Evolutionary conservation across 2,888 invertebrate species (phyloP), one percentile per base, ranked within the genome.

Genomic region (Anoplius nigerrimus): DNA sequence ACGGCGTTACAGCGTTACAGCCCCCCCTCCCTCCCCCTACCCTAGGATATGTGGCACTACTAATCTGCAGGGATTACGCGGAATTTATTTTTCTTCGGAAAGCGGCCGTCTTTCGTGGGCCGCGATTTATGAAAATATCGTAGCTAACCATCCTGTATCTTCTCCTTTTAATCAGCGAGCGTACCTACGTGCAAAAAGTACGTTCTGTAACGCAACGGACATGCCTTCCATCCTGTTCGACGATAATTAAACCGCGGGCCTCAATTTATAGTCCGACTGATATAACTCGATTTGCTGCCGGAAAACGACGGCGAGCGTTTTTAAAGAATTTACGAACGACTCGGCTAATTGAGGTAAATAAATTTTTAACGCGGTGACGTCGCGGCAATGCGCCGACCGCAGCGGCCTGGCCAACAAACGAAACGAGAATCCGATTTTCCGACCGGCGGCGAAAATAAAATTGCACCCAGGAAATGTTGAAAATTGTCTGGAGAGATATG

Each of bases 1-100:
- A 48, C 48, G 34, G 60, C 45, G 43, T 53, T 52, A 59, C 59
- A 72, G 71, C 69, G n/a, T n/a, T n/a, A 63, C 68, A 60, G 66
- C 54, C n/a, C 57, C 46, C 34, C 43, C 58, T 43, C 68, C 45
- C 71, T 15, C 56, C 34, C 60, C 64, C 66, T 58, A 71, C 69
- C 74, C 69, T 71, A 66, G 73, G 73, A 71, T 73, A 66, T 65
- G 67, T 66, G 78, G 80, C 34, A 34, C 34, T 34, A 34, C 80
- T 84, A 82, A 83, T 83, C 82, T 78, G 69, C 73, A 77, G 79
- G 80, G 77, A 83, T 84, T 83, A 82, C 79, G 74, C 70, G 76
- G 54, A 80, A 77, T 80, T 78, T 77, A 76, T 74, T 76, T 76
- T 69, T 70, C 67, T 61, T 57, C 58, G 16, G 53, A 52, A 62